These are phyloP conservation scores for Myotis davidii DNA, from an alignment of 2,113 vertebrate species.

Conservation along the genomic window DNA sequence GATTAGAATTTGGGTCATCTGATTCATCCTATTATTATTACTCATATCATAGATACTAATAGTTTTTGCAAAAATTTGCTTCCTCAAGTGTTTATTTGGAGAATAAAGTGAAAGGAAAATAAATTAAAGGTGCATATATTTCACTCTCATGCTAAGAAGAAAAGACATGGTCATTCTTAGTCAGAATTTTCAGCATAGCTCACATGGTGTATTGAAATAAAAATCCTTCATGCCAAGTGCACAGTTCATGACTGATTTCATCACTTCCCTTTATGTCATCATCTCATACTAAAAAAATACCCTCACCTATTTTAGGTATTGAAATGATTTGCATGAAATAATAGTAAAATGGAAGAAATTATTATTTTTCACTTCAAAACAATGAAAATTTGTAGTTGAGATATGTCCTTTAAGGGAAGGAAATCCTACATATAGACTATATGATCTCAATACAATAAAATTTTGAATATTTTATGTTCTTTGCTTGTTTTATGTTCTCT, in stretches of 20 bases:
- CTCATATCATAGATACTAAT: background rate
- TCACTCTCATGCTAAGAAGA: background rate
- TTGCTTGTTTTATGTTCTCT: background rate
- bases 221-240: background rate
- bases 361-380: constrained; percentile 49
- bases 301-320: background rate
- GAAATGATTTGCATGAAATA: constrained; percentile 30
- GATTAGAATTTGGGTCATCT: background rate
- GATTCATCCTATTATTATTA: background rate
- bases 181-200: background rate
- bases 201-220: constrained; percentile 11
- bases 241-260: background rate
- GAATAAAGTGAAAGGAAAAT: background rate
- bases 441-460: background rate
- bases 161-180: background rate
- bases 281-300: constrained; percentile 15
- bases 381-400: background rate
- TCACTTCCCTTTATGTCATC: background rate
- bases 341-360: background rate
- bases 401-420: background rate
- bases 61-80: background rate
- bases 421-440: background rate
- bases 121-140: background rate
- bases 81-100: background rate
- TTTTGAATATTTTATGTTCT: background rate